phyloP scores from a whole-genome alignment of 2,797 vertebrate species.

The Menidia menidia region DNA sequence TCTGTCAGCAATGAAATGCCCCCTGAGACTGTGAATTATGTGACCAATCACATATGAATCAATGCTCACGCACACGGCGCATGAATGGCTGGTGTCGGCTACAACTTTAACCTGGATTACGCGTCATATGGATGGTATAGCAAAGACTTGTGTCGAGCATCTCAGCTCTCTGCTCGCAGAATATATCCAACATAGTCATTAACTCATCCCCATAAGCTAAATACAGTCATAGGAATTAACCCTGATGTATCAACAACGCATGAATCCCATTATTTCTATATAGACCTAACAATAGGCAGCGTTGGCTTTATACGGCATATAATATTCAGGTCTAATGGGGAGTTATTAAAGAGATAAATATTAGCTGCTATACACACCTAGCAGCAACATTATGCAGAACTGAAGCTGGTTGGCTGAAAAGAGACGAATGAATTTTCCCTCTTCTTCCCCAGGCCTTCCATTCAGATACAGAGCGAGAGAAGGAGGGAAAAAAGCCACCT shows the following conservation, averaged over 20 bases:
- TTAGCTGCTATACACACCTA: constrained; percentile 72
- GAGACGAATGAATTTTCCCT: constrained; percentile 76
- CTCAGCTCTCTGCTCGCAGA: constrained; percentile 36
- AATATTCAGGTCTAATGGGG: constrained; percentile 73
- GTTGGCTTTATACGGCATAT: constrained; percentile 57
- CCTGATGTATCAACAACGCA: constrained; percentile 34
- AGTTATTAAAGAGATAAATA: constrained; percentile 80
- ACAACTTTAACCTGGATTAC: constrained; percentile 61
- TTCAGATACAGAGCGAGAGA: constrained; percentile 81
- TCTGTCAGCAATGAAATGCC: constrained; percentile 83
- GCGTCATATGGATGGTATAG: constrained; percentile 8
- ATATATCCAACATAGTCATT: constrained; percentile 26
- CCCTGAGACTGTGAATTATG: constrained; percentile 81
- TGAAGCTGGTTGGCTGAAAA: constrained; percentile 74
- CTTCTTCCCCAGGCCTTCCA: constrained; percentile 79
- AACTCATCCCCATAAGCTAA: constrained; percentile 19
- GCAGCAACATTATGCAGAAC: constrained; percentile 79
- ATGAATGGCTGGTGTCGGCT: constrained; percentile 65
- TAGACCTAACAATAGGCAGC: constrained; percentile 48
- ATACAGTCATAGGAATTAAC: background rate
- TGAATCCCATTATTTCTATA: constrained; percentile 41
- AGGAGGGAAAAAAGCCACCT: constrained; percentile 81
- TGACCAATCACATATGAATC: constrained; percentile 81
- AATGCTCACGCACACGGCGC: constrained; percentile 58
- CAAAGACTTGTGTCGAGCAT: constrained; percentile 42